Evolutionary conservation across 1,140 invertebrate genomes (phyloP), one percentile per base, ranked within the genome.

Genomic region (Drosophila ficusphila): DNA sequence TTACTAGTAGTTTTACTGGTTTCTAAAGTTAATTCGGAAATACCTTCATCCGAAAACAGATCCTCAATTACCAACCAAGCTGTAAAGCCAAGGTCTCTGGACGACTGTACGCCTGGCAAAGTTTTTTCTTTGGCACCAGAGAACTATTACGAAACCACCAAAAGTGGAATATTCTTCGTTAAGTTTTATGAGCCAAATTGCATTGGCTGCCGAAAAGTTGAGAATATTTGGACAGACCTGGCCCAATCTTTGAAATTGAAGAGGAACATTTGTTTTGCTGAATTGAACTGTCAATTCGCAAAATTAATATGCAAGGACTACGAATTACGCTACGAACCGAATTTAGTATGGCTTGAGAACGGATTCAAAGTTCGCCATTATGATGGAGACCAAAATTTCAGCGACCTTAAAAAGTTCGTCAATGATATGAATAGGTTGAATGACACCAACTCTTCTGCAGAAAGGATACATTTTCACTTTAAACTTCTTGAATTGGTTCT

Each of bases 401-500:
- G 14, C 0, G 23, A 2, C 7, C n/a, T 46, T 8, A 8, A 14
- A 1, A 27, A 27, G 16, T 46, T 27, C 5, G 8, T 46, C 16
- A 5, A 0, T 1, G 12, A 46, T 8, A 27, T 46, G 12, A 27
- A 5, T 27, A 27, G 1, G 23, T 2, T 0, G 12, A 46, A 46
- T 27, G 1, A 16, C 3, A 27, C 42, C 12, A 16, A 16, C 42
- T 21, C 23, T 2, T 7, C 23, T 0, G 4, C 16, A 3, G 2
- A 46, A 5, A 27, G 2, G 5, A n/a, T 29, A 8, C 11, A 29
- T 33, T 44, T 12, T 33, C 39, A 12, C 9, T 14, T 19, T 21
- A 18, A 41, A 23, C 21, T 19, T 16, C 23, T 29, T 41, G 29
- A 29, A 41, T 25, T 46, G 54, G 16, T 56, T 39, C 39, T 69